phyloP scores from a whole-genome alignment of 2,113 vertebrate genomes.

The Chloebia gouldiae region DNA sequence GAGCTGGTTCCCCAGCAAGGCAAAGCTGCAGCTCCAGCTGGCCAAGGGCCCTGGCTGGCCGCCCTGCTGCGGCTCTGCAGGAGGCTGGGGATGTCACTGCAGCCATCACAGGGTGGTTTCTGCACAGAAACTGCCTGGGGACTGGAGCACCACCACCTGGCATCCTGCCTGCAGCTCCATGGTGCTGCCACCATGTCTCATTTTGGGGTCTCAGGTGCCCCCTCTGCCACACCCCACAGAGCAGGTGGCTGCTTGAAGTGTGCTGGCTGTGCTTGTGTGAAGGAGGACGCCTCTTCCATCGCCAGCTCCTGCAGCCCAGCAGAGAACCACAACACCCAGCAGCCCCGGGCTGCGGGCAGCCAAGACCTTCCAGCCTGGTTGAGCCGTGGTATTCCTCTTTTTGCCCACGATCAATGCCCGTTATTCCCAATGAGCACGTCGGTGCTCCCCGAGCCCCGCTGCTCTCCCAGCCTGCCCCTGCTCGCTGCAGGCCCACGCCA shows the following conservation, averaged over 20 bases:
- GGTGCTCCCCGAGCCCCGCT: fast-evolving
- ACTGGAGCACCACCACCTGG: fast-evolving
- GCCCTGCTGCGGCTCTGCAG: neutral
- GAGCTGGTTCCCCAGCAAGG: neutral
- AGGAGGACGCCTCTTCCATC: neutral
- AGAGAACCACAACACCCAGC: neutral
- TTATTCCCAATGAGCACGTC: neutral
- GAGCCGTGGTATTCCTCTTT: neutral
- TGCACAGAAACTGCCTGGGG: neutral
- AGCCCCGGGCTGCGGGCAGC: fast-evolving
- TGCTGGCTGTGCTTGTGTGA: neutral
- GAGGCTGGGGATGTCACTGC: neutral
- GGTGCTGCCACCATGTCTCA: neutral
- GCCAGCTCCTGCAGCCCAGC: neutral
- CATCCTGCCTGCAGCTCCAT: neutral
- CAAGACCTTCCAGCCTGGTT: fast-evolving
- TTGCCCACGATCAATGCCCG: neutral
- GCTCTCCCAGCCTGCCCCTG: neutral
- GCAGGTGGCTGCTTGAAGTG: neutral
- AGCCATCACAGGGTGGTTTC: neutral
- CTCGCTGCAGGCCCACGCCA: neutral
- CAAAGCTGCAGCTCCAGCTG: neutral
- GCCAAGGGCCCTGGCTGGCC: neutral
- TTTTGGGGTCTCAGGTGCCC: neutral
- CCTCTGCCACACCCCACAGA: fast-evolving